Evolutionary conservation across 1,140 invertebrate genomes (phyloP).

Genomic region (Drosophila navojoa): DNA sequence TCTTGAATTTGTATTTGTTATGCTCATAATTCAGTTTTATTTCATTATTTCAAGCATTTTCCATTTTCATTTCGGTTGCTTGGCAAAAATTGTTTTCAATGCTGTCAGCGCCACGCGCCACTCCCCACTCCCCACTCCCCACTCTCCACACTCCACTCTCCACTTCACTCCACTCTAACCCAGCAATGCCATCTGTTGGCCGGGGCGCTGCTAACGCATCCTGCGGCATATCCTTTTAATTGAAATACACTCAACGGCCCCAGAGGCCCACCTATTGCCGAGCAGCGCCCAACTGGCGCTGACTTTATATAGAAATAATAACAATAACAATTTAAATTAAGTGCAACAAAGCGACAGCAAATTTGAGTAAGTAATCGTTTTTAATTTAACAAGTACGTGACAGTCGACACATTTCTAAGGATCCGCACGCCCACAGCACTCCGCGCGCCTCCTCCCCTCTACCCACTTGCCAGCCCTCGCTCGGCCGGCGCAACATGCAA

Average conservation of each 20-base stretch:
- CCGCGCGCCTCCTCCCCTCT: too few species aligned
- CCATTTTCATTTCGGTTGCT: constrained; percentile 45
- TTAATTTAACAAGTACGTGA: constrained; percentile 80
- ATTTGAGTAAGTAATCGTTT: constrained; percentile 76
- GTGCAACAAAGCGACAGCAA: constrained; percentile 61
- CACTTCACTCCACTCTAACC: too few species aligned
- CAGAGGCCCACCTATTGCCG: constrained; percentile 1
- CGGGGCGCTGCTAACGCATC: constrained; percentile 32
- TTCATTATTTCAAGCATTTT: constrained; percentile 52
- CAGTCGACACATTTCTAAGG: constrained; percentile 46
- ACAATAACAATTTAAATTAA: constrained; percentile 81
- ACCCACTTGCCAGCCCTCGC: neutral
- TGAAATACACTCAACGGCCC: constrained; percentile 59
- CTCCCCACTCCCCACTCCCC: too few species aligned
- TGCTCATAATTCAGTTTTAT: constrained; percentile 49
- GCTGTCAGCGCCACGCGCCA: constrained; percentile 66
- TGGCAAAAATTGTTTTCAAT: constrained; percentile 43
- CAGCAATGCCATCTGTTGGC: too few species aligned
- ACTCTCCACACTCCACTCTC: neutral
- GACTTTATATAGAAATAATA: constrained; percentile 78
- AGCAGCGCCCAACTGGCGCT: constrained; percentile 14
- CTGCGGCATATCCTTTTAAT: constrained; percentile 76
- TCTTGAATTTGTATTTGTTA: constrained; percentile 30
- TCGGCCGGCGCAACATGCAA: neutral
- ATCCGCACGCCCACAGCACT: neutral